phyloP scores from a whole-genome alignment of 2,797 vertebrate genomes.

The Enteromius mattozi region DNA sequence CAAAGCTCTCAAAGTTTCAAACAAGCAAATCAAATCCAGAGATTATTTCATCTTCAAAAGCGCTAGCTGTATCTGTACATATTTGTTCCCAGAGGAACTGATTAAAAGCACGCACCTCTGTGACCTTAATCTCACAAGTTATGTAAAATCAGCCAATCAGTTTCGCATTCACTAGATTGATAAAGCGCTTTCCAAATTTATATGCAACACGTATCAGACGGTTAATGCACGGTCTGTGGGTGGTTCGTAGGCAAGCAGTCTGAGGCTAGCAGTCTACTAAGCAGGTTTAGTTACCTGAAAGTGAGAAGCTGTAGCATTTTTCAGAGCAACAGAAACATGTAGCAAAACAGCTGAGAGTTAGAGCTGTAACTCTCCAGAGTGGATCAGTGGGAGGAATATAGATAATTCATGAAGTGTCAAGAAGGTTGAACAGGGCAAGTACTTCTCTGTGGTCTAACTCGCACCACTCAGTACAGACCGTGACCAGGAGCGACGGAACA shows the following conservation, averaged over 20 bases:
- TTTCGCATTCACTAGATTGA: neutral
- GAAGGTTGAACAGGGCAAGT: conserved; percentile 48
- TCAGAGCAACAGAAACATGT: conserved; percentile 20
- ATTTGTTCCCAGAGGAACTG: neutral
- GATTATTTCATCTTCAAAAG: neutral
- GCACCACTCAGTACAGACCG: conserved; percentile 27
- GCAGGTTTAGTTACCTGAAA: conserved; percentile 24
- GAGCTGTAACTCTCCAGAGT: conserved; percentile 50
- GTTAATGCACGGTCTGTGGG: conserved; percentile 13
- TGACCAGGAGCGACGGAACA: conserved; percentile 25
- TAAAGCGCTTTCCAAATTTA: conserved; percentile 9
- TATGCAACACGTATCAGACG: neutral
- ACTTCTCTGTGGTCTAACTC: conserved; percentile 46
- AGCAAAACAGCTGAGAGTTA: conserved; percentile 40
- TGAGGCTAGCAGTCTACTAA: neutral
- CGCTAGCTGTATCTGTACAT: neutral
- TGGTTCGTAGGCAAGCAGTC: conserved; percentile 12
- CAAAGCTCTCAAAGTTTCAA: neutral
- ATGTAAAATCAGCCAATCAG: conserved; percentile 12
- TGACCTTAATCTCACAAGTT: neutral
- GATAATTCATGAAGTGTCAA: conserved; percentile 56
- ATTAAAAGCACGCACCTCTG: neutral
- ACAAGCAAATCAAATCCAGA: conserved; percentile 1
- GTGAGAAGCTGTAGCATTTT: neutral
- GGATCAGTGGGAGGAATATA: conserved; percentile 47